Percentiles rank a stretch among this genome's conserved stretches.
These are phyloP conservation scores for Poeciliopsis infans DNA, from an alignment of 2,797 vertebrate genomes.

Conservation along the genomic window DNA sequence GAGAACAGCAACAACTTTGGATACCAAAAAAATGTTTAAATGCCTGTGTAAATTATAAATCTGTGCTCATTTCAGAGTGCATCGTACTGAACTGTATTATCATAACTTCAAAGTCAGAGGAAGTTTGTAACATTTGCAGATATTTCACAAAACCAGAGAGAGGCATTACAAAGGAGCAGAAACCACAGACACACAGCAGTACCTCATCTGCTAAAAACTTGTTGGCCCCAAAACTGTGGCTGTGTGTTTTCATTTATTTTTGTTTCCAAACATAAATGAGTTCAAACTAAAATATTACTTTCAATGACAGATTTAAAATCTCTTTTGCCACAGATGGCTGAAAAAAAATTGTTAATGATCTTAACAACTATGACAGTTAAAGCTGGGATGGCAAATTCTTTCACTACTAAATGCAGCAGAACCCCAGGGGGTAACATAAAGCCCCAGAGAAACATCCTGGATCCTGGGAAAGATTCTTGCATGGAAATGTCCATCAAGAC, in stretches of 20 bases:
- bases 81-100: background rate
- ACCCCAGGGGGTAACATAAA: background rate
- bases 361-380: background rate
- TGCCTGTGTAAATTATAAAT: background rate
- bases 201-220: background rate
- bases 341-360: background rate
- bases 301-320: background rate
- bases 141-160: background rate
- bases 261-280: background rate
- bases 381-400: background rate
- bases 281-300: background rate
- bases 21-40: background rate
- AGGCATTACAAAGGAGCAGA: background rate
- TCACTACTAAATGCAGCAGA: background rate
- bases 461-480: background rate
- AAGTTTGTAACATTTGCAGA: background rate
- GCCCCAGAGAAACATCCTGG: background rate
- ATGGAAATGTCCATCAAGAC: background rate
- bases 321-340: background rate
- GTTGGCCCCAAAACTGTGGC: background rate
- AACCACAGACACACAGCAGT: background rate
- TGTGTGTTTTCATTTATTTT: background rate
- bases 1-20: background rate
- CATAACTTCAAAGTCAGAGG: background rate
- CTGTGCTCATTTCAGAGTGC: background rate